Base-by-base conservation (phyloP, 2,797 vertebrate genomes). In the Premnoplex brunnescens region DNA sequence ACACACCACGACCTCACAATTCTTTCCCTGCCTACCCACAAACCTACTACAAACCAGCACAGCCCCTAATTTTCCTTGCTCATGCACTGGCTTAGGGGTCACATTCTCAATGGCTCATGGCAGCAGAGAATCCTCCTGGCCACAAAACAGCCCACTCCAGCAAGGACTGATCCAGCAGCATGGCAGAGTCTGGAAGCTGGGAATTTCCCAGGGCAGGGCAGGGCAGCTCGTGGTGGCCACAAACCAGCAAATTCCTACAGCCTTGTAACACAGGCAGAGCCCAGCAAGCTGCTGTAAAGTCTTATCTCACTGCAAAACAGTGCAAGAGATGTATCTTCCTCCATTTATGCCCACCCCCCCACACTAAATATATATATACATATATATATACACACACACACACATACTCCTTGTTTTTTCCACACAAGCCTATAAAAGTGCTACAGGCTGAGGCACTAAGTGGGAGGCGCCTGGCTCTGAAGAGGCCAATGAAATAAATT, bases 401-500 rank as follows among this genome's bases (percentile, higher is more conserved):
- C 14, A 46, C 10, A 51, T 4, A 20, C 63, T 64, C 49, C 82
- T 69, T 84, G 82, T 55, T 91, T 97, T 96, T 94, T 93, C 78
- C 89, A 75, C 86, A 39, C 60, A 91, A 97, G 77, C 72, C 84
- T 76, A 68, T 86, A 95, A 92, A 84, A 88, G 86, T 69, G 88
- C 87, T 95, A 91, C 90, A 90, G 92, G 96, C 95, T 96, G 94
- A 85, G 71, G 80, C 43, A 32, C 81, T 44, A 63, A 90, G 91
- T 84, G 89, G 92, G 93, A 96, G 88, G 92, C 1, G 30, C 91
- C 72, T 68, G 90, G 78, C 69, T 60, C 51, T 18, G 83, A 83
- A 69, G 63, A 94, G 82, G 84, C 94, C 94, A 96, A 95, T 95
- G 93, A 88, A 96, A 96, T 73, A 95, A 97, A 97, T 91, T 80